Percentiles rank a stretch among this genome's conserved stretches.
These are phyloP conservation scores for Austrolebias charrua DNA, from an alignment of 2,797 vertebrate genomes.

Conservation along the genomic window DNA sequence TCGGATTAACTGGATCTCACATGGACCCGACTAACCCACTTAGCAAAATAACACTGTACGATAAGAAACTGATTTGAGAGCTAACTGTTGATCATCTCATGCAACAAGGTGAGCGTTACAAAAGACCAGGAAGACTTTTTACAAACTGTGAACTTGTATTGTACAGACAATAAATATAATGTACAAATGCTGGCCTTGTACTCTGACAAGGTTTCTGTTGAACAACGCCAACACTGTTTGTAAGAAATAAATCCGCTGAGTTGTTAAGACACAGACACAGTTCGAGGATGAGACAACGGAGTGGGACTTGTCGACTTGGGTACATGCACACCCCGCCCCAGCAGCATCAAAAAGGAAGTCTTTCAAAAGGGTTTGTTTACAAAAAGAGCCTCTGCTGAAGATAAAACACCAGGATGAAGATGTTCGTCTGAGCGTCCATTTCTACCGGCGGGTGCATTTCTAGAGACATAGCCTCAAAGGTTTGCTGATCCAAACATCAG, in stretches of 20 bases:
- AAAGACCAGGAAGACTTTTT: constrained; percentile 57
- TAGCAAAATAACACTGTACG: constrained; percentile 4
- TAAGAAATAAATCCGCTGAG: constrained; percentile 77
- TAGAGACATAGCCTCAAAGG: constrained; percentile 83
- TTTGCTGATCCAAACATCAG: constrained; percentile 78
- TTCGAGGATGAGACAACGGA: constrained; percentile 73
- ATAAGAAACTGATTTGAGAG: background rate
- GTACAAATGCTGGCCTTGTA: constrained; percentile 86
- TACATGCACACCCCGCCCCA: constrained; percentile 82
- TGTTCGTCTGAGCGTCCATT: constrained; percentile 66
- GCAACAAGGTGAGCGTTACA: constrained; percentile 15
- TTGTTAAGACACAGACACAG: constrained; percentile 67
- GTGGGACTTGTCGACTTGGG: constrained; percentile 80
- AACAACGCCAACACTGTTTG: constrained; percentile 75
- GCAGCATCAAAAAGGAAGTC: constrained; percentile 70
- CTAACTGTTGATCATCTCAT: constrained; percentile 17
- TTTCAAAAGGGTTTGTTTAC: constrained; percentile 73
- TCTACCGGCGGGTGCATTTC: constrained; percentile 63
- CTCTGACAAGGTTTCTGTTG: constrained; percentile 85
- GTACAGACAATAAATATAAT: constrained; percentile 93
- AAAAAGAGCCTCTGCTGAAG: constrained; percentile 62
- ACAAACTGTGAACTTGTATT: constrained; percentile 87
- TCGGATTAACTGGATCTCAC: constrained; percentile 21
- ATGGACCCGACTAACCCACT: constrained; percentile 13
- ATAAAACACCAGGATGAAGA: constrained; percentile 55